These are phyloP conservation scores for Himantopus leucocephalus DNA, from an alignment of 2,113 vertebrate genomes.

Conservation along the genomic window DNA sequence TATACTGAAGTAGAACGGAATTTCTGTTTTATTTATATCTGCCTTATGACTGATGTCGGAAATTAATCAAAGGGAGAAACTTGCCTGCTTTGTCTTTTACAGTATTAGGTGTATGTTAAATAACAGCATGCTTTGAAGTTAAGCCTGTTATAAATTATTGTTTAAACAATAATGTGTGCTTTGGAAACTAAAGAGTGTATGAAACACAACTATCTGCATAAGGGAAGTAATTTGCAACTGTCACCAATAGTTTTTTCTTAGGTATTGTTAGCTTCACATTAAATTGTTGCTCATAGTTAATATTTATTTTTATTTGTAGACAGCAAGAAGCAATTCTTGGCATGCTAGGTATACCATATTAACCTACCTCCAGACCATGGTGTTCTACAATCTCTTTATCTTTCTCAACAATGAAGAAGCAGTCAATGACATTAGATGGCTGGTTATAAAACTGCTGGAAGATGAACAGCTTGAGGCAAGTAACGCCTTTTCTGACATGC, in stretches of 20 bases:
- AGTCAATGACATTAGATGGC: slow-evolving; percentile 82
- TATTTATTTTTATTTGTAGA: slow-evolving; percentile 72
- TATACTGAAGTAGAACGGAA: neutral
- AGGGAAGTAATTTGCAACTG: neutral
- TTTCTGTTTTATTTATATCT: neutral
- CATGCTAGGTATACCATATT: slow-evolving; percentile 93
- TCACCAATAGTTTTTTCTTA: neutral
- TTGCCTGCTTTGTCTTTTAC: neutral
- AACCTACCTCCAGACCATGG: slow-evolving; percentile 98
- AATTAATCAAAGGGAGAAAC: neutral
- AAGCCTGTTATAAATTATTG: neutral
- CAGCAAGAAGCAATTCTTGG: slow-evolving; percentile 93
- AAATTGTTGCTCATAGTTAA: neutral
- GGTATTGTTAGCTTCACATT: neutral
- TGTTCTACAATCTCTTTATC: slow-evolving; percentile 98
- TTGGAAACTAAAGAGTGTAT: neutral
- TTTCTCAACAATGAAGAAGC: slow-evolving; percentile 87
- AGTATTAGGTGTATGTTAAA: neutral
- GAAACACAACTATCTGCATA: neutral
- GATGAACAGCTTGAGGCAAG: slow-evolving; percentile 96
- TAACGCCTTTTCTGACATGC: neutral
- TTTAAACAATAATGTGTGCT: neutral
- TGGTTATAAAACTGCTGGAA: slow-evolving; percentile 88
- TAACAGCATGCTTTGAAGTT: neutral
- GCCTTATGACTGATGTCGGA: neutral